Base-by-base conservation (phyloP, 2,797 vertebrate species). In the Necrosyrtes monachus region DNA sequence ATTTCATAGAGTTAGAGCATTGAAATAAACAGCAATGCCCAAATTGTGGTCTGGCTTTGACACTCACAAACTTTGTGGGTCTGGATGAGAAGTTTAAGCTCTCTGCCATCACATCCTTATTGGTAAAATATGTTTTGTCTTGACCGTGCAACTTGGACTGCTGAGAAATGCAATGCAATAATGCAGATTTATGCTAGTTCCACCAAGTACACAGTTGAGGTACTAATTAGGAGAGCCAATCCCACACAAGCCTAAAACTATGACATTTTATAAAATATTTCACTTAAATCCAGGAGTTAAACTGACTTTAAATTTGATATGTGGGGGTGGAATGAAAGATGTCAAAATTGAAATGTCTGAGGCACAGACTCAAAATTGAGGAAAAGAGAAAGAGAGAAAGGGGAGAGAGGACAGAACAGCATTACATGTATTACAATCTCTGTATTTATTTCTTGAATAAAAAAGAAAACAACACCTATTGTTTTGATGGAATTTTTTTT, bases 241-340 rank as follows among this genome's bases (percentile, higher is more conserved):
- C 75, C 85, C 75, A 43, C 91, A 67, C 67, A 89, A 91, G 51
- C 79, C 60, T 94, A 90, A 92, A 95, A 74, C 48, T 11, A 72
- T 72, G 63, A 73, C 70, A 89, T 84, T 89, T 85, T 91, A 59
- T 65, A 82, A 92, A 92, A 65, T 84, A 94, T 87, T 96, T 96
- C 6, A 15, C 63, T 94, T 88, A 85, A 88, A 95, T 67, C n/a
- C 64, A 80, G 79, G 53, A 95, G 37, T 85, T 90, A 78, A 92
- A 84, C 45, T 68, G n/a, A 78, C 74, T 93, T 94, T 59, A 82
- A 83, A 82, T 88, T 90, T 83, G 39, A 94, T 83, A 35, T 22
- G 63, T 53, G 72, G 85, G 90, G 88, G 87, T 87, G 82, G 90
- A 85, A 77, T 39, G 35, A 85, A 95, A 87, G 81, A 85, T 80